Evolutionary conservation across 2,113 vertebrate genomes (phyloP).

Genomic region (Macaca fascicularis): T2T-MFA8v1.1 NC_088384.1:71347001-71347500

Average conservation of each 20-base stretch:
- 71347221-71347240: slow-evolving; percentile 25
- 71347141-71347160: neutral
- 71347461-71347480: neutral
- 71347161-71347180: neutral
- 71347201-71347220: slow-evolving; percentile 37
- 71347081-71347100: neutral
- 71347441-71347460: neutral
- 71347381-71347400: neutral
- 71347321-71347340: neutral
- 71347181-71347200: slow-evolving; percentile 29
- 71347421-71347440: neutral
- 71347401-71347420: neutral
- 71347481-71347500: neutral
- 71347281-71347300: neutral
- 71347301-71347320: slow-evolving; percentile 27
- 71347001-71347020: neutral
- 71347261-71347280: neutral
- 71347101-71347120: neutral
- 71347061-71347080: neutral
- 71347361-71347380: neutral
- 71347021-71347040: no score
- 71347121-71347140: slow-evolving; percentile 15
- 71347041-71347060: neutral
- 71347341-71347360: neutral
- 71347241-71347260: neutral